A percentile compares a stretch with the other conserved stretches of the same genome.
Evolutionary conservation across 1,140 invertebrate species (phyloP).

Genomic region (Aplysia californica): DNA sequence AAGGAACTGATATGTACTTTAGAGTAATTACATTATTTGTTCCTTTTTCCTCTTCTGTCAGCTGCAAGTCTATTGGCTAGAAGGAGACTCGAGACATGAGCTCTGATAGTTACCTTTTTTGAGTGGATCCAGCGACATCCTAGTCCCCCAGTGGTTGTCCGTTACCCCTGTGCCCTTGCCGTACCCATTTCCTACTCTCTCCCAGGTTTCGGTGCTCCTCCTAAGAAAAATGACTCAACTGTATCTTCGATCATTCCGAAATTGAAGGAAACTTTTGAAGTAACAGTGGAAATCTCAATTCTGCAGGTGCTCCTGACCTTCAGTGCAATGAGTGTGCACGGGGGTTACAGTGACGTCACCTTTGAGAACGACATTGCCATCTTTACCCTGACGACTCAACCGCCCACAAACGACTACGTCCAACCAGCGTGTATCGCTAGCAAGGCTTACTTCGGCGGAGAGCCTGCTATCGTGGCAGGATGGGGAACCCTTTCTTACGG

Average conservation of each 20-base stretch:
- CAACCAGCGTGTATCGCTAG: constrained; percentile 8
- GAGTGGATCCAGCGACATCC: too few relatives aligned
- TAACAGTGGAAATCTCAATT: too few relatives aligned
- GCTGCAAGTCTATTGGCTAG: background rate
- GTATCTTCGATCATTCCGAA: too few relatives aligned
- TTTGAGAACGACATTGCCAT: constrained; percentile 19
- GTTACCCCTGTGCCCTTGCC: too few relatives aligned
- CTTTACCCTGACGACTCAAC: constrained; percentile 9
- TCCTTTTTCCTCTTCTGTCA: background rate
- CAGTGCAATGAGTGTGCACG: background rate
- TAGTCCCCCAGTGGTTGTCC: too few relatives aligned
- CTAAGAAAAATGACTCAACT: too few relatives aligned
- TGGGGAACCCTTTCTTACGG: constrained; percentile 17
- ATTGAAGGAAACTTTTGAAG: too few relatives aligned
- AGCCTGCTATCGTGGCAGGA: constrained; percentile 15
- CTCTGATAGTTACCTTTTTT: too few relatives aligned
- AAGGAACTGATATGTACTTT: background rate
- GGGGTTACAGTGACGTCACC: background rate
- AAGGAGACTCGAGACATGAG: too few relatives aligned
- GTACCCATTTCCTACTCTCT: too few relatives aligned
- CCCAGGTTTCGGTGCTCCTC: too few relatives aligned
- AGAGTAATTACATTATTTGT: background rate
- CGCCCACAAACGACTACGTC: constrained; percentile 14
- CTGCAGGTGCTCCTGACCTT: background rate
- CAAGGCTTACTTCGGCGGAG: background rate